Conservation (phyloP, 2,888 invertebrate genomes). For the Listrodromus nycthemerus region DNA sequence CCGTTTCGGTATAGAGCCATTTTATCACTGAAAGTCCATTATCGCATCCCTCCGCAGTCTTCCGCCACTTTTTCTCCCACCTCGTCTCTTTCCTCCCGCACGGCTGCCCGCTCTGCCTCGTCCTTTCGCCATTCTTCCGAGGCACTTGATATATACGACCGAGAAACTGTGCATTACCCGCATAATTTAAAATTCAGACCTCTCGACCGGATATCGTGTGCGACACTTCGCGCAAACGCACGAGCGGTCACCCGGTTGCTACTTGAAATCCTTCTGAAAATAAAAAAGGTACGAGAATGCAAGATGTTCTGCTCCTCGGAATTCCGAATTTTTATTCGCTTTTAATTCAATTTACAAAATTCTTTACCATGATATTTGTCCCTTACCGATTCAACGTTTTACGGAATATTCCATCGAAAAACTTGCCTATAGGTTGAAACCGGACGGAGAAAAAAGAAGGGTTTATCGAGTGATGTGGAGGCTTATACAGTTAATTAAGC, state of each 20-base stretch:
- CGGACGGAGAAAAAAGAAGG: background rate
- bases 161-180: slow-evolving; percentile 77
- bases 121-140: slow-evolving; percentile 45
- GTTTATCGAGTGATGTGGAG: background rate
- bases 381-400: background rate
- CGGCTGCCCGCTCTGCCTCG: slow-evolving; percentile 22
- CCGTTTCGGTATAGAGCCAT: slow-evolving; percentile 77
- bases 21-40: slow-evolving; percentile 82
- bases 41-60: slow-evolving; percentile 69
- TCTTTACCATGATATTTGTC: background rate
- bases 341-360: background rate
- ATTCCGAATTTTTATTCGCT: background rate
- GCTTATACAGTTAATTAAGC: background rate
- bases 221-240: background rate
- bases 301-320: background rate
- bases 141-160: slow-evolving; percentile 66
- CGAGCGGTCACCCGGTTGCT: background rate
- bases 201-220: background rate
- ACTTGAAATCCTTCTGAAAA: slow-evolving; percentile 12
- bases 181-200: slow-evolving; percentile 80
- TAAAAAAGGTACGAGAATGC: too few relatives aligned
- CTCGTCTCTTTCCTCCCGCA: slow-evolving; percentile 10
- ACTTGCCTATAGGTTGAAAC: background rate
- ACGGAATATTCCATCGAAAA: background rate
- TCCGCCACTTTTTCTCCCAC: slow-evolving; percentile 25